Evolutionary conservation across 2,797 vertebrate species (phyloP).

Genomic region (Chelidonichthys spinosus): DNA sequence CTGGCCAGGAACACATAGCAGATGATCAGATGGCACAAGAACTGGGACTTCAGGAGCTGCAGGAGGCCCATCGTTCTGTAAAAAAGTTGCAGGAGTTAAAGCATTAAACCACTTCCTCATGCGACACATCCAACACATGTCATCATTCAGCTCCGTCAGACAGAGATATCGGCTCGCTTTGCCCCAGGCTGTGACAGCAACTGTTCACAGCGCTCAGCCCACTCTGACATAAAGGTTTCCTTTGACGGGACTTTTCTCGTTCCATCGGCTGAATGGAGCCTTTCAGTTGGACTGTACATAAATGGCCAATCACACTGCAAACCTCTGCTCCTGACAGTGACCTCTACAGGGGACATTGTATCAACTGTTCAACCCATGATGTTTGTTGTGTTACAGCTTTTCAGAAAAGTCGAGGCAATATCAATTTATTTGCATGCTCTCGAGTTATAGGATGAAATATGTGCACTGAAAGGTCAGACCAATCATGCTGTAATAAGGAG

Average conservation of each 20-base stretch:
- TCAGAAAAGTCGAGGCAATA: not conserved
- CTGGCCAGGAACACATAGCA: constrained; percentile 94
- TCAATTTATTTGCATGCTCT: not conserved
- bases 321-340: constrained; percentile 12
- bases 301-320: constrained; percentile 19
- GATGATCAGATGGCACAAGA: constrained; percentile 92
- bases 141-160: constrained; percentile 3
- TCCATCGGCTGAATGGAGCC: constrained; percentile 54
- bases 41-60: constrained; percentile 92
- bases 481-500: not conserved
- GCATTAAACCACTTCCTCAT: not conserved
- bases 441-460: not conserved
- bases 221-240: constrained; percentile 40
- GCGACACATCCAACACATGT: not conserved
- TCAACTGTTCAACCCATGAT: not conserved
- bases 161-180: not conserved
- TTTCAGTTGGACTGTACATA: constrained; percentile 41
- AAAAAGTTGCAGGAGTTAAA: constrained; percentile 4
- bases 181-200: constrained; percentile 2
- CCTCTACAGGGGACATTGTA: not conserved
- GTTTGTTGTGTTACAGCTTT: not conserved
- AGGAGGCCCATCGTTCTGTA: constrained; percentile 87
- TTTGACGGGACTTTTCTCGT: constrained; percentile 38
- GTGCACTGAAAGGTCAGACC: constrained; percentile 3
- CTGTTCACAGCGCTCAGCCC: constrained; percentile 1